These are phyloP conservation scores for Microplitis deprimator DNA, from an alignment of 2,888 invertebrate genomes.

Conservation along the genomic window DNA sequence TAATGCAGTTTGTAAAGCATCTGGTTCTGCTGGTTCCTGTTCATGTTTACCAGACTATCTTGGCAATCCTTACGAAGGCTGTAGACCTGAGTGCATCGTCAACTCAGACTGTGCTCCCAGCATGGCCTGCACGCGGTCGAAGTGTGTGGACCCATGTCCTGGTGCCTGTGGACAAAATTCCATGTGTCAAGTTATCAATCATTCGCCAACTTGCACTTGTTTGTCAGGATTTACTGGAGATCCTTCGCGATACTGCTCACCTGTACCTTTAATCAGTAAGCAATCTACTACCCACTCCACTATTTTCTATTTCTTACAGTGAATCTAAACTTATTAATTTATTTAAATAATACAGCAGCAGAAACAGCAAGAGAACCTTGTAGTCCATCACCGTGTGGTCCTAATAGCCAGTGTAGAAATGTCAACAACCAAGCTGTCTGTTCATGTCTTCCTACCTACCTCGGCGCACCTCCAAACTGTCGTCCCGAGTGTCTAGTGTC, in stretches of 20 bases:
- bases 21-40: constrained; percentile 81
- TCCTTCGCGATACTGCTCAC: constrained; percentile 70
- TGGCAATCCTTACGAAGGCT: constrained; percentile 78
- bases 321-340: background rate
- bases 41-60: constrained; percentile 81
- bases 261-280: constrained; percentile 44
- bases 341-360: constrained; percentile 44
- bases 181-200: constrained; percentile 82
- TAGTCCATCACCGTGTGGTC: constrained; percentile 79
- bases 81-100: constrained; percentile 71
- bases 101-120: constrained; percentile 71
- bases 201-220: constrained; percentile 84
- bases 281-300: background rate
- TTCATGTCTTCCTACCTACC: constrained; percentile 77
- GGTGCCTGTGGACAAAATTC: constrained; percentile 76
- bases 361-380: constrained; percentile 72
- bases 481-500: constrained; percentile 80
- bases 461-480: constrained; percentile 79
- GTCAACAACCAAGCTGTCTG: constrained; percentile 78
- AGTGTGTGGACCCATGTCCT: constrained; percentile 71
- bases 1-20: constrained; percentile 84
- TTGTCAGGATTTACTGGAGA: constrained; percentile 72
- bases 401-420: constrained; percentile 78
- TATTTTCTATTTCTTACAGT: background rate
- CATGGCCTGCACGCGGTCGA: constrained; percentile 72